Base-by-base conservation (phyloP, 2,888 invertebrate species). In the Spodoptera picta region DNA sequence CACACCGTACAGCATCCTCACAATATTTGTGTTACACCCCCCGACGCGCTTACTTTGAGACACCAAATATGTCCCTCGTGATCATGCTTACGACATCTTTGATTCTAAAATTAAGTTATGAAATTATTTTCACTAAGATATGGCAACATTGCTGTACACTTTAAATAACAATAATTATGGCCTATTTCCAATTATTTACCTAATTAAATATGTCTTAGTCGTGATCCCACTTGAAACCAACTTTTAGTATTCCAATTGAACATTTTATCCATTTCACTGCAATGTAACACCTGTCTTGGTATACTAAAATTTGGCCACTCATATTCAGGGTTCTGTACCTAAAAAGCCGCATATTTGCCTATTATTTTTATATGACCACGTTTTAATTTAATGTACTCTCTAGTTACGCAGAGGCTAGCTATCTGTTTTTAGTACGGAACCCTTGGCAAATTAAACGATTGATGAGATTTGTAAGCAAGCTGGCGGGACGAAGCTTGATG, bases 21-120 rank as follows among this genome's bases (percentile, higher is more conserved):
- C 80, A 79, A 77, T 82, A 73, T 73, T 73, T 77, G 62, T 77
- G 83, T 77, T 81, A 81, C 79, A 78, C 61, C 67, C 53, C 72
- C 74, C 59, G 76, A 72, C 74, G 81, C 75, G 80, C 82, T 83
- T 83, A 68, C 69, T 69, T 69, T 75, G 69, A 69, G 70, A 73
- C 77, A 73, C 66, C 68, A 75, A 69, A 72, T 63, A 77, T 79
- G 81, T 79, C 81, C 79, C 80, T 84, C 77, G 82, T 81, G 81
- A 80, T 85, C 83, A 82, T 82, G 84, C 85, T 89, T 84, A 73
- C 79, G 68, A 81, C 69, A 70, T 73, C 66, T 75, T 73, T 60
- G 64, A 77, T 70, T 73, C 62, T 52, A 53, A 66, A 68, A 44
- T 64, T 65, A 44, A 47, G 69, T 74, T 66, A 65, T 36, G 43